Evolutionary conservation across 2,888 invertebrate species (phyloP).

Genomic region (Thecophora atra): DNA sequence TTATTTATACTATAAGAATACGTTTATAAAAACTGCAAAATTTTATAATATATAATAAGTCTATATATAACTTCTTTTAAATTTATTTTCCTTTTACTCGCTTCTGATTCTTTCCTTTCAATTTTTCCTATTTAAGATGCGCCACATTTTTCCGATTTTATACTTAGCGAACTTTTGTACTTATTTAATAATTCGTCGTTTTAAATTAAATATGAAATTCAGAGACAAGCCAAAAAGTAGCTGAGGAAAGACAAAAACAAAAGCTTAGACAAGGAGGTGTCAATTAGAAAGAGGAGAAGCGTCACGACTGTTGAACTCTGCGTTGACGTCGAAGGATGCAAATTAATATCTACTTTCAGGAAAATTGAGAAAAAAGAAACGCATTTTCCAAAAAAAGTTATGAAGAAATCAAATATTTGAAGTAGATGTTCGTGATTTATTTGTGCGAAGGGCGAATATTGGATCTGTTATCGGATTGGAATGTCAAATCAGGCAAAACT

Average conservation of each 20-base stretch:
- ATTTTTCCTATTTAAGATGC: slow-evolving; percentile 15
- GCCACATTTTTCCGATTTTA: slow-evolving; percentile 19
- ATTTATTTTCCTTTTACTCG: too few relatives aligned
- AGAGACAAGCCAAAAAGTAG: too few relatives aligned
- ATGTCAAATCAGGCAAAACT: neutral
- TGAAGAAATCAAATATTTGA: slow-evolving; percentile 11
- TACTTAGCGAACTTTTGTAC: neutral
- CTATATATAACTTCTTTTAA: neutral
- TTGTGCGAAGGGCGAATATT: neutral
- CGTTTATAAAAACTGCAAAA: neutral
- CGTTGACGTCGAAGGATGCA: too few relatives aligned
- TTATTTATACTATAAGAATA: slow-evolving; percentile 1
- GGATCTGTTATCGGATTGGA: neutral
- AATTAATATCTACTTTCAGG: too few relatives aligned
- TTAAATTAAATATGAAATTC: slow-evolving; percentile 10
- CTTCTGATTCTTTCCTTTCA: neutral
- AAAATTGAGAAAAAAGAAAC: too few relatives aligned
- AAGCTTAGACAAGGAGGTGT: too few relatives aligned
- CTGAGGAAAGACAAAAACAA: too few relatives aligned
- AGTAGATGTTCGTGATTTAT: slow-evolving; percentile 11
- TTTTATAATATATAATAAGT: slow-evolving; percentile 14
- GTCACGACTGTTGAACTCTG: too few relatives aligned
- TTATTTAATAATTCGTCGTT: slow-evolving; percentile 17
- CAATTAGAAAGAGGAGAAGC: too few relatives aligned
- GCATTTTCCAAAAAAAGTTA: too few relatives aligned